Evolutionary conservation across 2,113 vertebrate genomes (phyloP), one percentile per base, ranked within the genome.

Genomic region (Nettapus auritus): DNA sequence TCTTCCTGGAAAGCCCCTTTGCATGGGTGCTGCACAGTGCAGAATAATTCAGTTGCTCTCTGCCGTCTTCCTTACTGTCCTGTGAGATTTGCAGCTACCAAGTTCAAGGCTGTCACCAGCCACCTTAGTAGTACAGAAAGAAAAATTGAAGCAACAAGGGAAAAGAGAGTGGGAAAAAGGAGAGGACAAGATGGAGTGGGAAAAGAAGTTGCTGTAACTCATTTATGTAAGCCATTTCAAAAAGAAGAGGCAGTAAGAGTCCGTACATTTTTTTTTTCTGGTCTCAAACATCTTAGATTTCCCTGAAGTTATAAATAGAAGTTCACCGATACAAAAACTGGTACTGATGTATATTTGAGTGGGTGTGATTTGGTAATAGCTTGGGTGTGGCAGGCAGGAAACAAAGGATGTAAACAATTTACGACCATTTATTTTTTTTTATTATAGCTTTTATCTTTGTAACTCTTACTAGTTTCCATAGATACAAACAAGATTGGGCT

Each of bases 401-500:
- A 78, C 85, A 95, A 91, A 96, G 88, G 90, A 91, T 82, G 96
- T 82, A 97, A 97, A 97, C 93, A 88, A 91, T 97, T 96, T 82
- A 56, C 88, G 78, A 73, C 73, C 71, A 90, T 96, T 94, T 93
- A 80, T 97, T 97, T 81, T 88, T 97, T 96, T 97, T 96, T 92
- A 95, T 95, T 95, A 83, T 60, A 31, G 83, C 96, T 97, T 94
- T 95, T 96, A 81, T 94, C 91, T 97, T 91, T 94, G 89, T 96
- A 92, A 95, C 81, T 68, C 50, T 84, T 81, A 88, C 87, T 40
- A 68, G 94, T 98, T 96, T 90, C 97, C 93, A 97, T 97, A 96
- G 98, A 97, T 95, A 97, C 95, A 90, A 95, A 96, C 93, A 97
- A 97, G 95, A 97, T 86, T 93, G 84, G 81, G 56, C 81, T 59